Conservation (phyloP, 1,140 invertebrate genomes). For the Zaprionus davidi region DNA sequence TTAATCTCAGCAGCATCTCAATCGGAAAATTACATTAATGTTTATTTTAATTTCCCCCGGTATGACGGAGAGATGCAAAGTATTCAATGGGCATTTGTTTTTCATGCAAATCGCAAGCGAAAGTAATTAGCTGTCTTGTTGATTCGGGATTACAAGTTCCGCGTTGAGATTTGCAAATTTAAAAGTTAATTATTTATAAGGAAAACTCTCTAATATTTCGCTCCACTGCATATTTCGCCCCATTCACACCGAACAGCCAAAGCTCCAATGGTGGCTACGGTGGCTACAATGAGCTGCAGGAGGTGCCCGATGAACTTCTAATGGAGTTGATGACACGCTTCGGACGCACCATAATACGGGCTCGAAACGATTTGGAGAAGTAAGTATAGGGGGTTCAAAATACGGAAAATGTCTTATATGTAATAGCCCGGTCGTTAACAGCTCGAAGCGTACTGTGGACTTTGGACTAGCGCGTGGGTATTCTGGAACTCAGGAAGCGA, state of each 20-base stretch:
- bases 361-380: conserved; percentile 86
- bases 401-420: neutral
- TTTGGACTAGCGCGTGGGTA: conserved; percentile 93
- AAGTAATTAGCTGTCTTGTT: conserved; percentile 60
- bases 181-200: conserved; percentile 44
- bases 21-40: conserved; percentile 66
- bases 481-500: conserved; percentile 94
- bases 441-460: conserved; percentile 91
- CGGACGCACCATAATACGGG: conserved; percentile 86
- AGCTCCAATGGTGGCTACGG: conserved; percentile 62
- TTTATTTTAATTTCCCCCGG: conserved; percentile 30
- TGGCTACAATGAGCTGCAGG: conserved; percentile 74
- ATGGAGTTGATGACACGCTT: conserved; percentile 87
- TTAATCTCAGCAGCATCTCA: conserved; percentile 54
- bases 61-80: neutral
- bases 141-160: conserved; percentile 15
- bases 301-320: conserved; percentile 85
- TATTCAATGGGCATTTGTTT: conserved; percentile 38
- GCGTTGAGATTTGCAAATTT: conserved; percentile 3
- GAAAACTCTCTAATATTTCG: conserved; percentile 61
- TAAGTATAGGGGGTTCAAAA: conserved; percentile 70
- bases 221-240: conserved; percentile 45
- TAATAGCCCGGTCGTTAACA: conserved; percentile 83
- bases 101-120: conserved; percentile 66
- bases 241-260: conserved; percentile 36